Evolutionary conservation across 2,888 invertebrate genomes (phyloP).

Genomic region (Zaprionus obscuricornis): DNA sequence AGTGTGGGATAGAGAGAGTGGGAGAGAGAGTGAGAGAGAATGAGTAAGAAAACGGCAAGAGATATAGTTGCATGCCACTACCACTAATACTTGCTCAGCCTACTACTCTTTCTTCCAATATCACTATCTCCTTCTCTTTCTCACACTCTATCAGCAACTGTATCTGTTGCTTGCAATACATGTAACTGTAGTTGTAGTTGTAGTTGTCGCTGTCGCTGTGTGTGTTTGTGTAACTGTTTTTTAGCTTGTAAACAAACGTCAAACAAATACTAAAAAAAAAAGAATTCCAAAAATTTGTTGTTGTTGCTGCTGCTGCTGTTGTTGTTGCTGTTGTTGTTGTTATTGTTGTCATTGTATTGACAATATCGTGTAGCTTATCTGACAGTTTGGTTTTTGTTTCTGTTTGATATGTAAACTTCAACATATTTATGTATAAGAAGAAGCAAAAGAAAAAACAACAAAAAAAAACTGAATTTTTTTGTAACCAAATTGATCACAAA

Average conservation of each 20-base stretch:
- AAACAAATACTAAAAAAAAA: conserved; percentile 51
- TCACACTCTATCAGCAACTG: conserved; percentile 14
- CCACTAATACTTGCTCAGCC: no score
- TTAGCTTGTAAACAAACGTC: conserved; percentile 58
- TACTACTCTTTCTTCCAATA: no score
- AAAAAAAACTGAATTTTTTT: no score
- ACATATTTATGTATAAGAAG: conserved; percentile 30
- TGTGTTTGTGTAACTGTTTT: conserved; percentile 65
- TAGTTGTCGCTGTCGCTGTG: conserved; percentile 7
- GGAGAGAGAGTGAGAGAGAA: neutral
- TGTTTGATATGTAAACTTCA: conserved; percentile 53
- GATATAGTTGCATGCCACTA: conserved; percentile 7
- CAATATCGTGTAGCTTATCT: conserved; percentile 63
- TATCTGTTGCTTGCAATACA: conserved; percentile 15
- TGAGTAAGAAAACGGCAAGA: no score
- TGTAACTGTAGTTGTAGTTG: conserved; percentile 6
- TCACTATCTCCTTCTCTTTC: neutral
- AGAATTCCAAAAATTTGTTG: conserved; percentile 17
- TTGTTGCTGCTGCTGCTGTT: no score
- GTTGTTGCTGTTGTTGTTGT: no score
- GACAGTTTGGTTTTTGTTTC: conserved; percentile 1
- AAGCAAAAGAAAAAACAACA: conserved; percentile 1
- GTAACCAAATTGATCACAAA: conserved; percentile 5
- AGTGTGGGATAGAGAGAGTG: no score
- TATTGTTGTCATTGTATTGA: conserved; percentile 65